A percentile compares a stretch with the other conserved stretches of the same genome.
Conservation (phyloP, 2,797 vertebrate species). For the Bufotes viridis region DNA sequence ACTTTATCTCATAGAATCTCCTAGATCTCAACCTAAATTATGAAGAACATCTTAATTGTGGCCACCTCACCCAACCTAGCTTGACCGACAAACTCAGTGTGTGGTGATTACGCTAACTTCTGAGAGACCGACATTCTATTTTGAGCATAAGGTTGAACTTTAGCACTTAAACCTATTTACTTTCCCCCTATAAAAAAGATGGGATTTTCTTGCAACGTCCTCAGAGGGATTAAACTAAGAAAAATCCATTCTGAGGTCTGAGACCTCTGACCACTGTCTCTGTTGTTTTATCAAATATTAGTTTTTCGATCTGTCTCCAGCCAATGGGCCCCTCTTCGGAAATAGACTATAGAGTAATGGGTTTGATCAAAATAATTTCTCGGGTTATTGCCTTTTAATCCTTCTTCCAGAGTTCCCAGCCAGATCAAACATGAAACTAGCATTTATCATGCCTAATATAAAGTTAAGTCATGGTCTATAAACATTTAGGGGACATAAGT, state of each 20-base stretch:
- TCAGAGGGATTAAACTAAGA: constrained; percentile 59
- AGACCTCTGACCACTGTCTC: constrained; percentile 62
- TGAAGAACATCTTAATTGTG: constrained; percentile 12
- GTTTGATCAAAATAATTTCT: constrained; percentile 68
- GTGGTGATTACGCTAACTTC: constrained; percentile 11
- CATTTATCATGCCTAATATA: constrained; percentile 58
- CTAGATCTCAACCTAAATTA: constrained; percentile 27
- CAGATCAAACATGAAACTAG: constrained; percentile 70
- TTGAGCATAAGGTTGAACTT: constrained; percentile 50
- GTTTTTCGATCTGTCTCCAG: constrained; percentile 66
- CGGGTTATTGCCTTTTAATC: constrained; percentile 65
- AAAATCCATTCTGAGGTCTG: constrained; percentile 37
- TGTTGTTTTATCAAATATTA: constrained; percentile 68
- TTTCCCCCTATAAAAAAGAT: constrained; percentile 17
- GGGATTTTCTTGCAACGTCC: constrained; percentile 61
- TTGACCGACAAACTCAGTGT: constrained; percentile 13
- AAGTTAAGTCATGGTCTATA: constrained; percentile 51
- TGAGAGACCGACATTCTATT: constrained; percentile 39
- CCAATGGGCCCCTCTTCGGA: constrained; percentile 64
- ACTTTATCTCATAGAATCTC: constrained; percentile 3
- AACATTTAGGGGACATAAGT: constrained; percentile 57
- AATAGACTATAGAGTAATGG: constrained; percentile 67
- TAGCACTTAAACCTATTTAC: constrained; percentile 47
- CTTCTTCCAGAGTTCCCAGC: constrained; percentile 65
- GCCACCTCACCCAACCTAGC: not conserved